A percentile compares a stretch with the other conserved stretches of the same genome.
phyloP scores from a whole-genome alignment of 1,140 invertebrate species.

The Hycleus phaleratus region DNA sequence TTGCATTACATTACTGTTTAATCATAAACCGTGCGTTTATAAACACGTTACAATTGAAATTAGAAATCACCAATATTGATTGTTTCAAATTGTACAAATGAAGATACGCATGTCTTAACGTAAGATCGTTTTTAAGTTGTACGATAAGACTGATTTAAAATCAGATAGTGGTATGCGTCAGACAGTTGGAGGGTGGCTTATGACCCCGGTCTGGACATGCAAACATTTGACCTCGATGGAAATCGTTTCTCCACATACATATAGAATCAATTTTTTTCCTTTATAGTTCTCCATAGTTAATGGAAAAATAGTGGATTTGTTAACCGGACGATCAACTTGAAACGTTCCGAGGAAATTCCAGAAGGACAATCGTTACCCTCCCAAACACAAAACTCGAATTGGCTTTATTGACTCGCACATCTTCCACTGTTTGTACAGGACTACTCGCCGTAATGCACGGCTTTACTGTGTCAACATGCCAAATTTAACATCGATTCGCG shows the following conservation, averaged over 20 bases:
- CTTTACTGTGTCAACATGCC: conserved; percentile 27
- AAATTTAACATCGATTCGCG: conserved; percentile 24
- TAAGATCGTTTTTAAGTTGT: too few species aligned
- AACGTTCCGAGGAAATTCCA: too few species aligned
- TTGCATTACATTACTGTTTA: conserved; percentile 18
- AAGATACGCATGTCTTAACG: too few species aligned
- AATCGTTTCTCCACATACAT: neutral
- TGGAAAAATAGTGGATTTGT: too few species aligned
- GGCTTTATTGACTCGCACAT: conserved; percentile 28
- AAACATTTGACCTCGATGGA: conserved; percentile 16
- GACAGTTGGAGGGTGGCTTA: conserved; percentile 12
- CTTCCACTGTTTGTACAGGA: conserved; percentile 26
- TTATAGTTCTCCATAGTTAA: too few species aligned
- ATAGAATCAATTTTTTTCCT: conserved; percentile 6
- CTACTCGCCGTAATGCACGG: conserved; percentile 32
- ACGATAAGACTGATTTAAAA: conserved; percentile 1
- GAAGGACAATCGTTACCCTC: too few species aligned
- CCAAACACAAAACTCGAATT: conserved; percentile 5
- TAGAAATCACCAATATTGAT: neutral
- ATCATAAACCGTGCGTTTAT: conserved; percentile 5
- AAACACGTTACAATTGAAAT: neutral
- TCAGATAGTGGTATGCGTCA: conserved; percentile 18
- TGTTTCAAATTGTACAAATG: neutral
- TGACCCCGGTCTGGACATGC: conserved; percentile 10
- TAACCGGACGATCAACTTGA: too few species aligned